Evolutionary conservation across 92 coral and sea anemone genomes (phyloP), one percentile per base, ranked within the genome.

Genomic region (Diadumene lineata): DNA sequence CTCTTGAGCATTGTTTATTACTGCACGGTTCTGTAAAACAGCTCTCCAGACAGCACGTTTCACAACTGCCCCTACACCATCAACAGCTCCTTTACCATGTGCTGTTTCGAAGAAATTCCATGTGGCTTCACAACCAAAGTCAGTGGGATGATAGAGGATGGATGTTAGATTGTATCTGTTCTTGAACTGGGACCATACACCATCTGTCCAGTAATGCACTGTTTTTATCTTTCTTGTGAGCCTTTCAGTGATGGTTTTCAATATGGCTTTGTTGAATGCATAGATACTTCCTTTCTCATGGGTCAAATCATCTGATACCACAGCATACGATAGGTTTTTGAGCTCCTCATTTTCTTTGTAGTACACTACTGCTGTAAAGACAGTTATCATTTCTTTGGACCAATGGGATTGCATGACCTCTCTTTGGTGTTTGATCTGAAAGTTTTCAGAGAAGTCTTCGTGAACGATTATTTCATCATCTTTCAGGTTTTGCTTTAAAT

Each of bases 391-490:
- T 2, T 87, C 88, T 56, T 78, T 82, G 0, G 68, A 71, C 88
- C 85, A 87, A 28, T 82, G 88, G 13, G 92, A 88, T 22, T 82
- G 85, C 88, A 87, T 87, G 34, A 77, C 43, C 56, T 77, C 79
- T n/a, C 64, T 64, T 34, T 86, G 87, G 6, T 82, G 88, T 66
- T 83, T 87, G 18, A 78, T 19, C 50, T 68, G 81, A 60, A 79
- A 56, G 22, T 56, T 56, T 64, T 34, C 79, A 26, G 79, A 56
- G 23, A 56, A 78, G 43, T 78, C 82, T 69, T 78, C 82, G 64
- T 82, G 79, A 31, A 82, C 51, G 23, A 87, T 87, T 57, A 73
- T 68, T 46, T 82, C 84, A 7, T 77, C 62, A 56, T 56, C 55
- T 55, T 71, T 71, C 38, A 71, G 64, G 28, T 71, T 71, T 50